phyloP scores from a whole-genome alignment of 2,888 invertebrate genomes.

The Cecidostiba fungosa region DNA sequence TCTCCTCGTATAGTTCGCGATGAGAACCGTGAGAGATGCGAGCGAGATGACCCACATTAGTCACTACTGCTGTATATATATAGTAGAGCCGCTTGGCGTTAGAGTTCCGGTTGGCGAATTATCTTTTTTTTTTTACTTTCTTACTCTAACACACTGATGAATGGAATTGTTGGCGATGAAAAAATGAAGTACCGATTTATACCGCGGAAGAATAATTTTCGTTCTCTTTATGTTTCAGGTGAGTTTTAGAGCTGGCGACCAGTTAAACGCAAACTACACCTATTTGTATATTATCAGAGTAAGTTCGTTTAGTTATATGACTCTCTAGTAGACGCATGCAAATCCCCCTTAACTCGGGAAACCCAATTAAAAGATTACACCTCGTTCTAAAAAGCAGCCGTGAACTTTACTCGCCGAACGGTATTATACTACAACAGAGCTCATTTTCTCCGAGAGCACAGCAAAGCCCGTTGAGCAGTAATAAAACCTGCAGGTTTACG shows the following conservation, averaged over 20 bases:
- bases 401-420: background rate
- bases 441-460: background rate
- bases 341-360: background rate
- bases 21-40: constrained; percentile 35
- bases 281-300: background rate
- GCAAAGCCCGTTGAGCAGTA: background rate
- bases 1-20: background rate
- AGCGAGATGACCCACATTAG: constrained; percentile 43
- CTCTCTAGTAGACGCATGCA: background rate
- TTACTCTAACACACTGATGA: no score
- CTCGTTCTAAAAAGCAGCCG: background rate
- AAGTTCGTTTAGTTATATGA: background rate
- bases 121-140: background rate
- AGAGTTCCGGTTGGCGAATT: constrained; percentile 16
- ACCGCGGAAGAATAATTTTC: background rate
- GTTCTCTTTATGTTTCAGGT: background rate
- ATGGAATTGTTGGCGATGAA: no score
- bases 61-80: background rate
- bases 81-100: background rate
- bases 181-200: no score
- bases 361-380: background rate
- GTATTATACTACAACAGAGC: background rate
- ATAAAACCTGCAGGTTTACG: constrained; percentile 18
- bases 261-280: background rate
- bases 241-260: background rate